A percentile compares a stretch with the other conserved stretches of the same genome.
phyloP scores from a whole-genome alignment of 2,113 vertebrate species.

The Sinosuthora webbiana region DNA sequence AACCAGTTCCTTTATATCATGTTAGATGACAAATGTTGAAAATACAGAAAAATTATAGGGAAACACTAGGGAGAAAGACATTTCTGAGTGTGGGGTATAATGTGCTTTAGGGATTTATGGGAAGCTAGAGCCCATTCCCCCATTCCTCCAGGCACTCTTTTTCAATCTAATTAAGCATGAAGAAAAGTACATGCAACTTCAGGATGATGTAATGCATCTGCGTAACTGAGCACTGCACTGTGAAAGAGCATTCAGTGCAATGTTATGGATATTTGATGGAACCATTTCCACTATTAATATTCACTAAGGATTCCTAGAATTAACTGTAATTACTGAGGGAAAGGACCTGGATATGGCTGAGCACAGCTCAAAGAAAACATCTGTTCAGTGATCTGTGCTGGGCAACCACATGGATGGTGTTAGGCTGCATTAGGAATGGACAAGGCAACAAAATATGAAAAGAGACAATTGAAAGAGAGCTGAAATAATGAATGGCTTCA shows the following conservation, averaged over 20 bases:
- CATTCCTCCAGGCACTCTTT: neutral
- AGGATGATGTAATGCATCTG: conserved; percentile 47
- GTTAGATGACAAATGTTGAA: neutral
- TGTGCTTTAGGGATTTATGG: neutral
- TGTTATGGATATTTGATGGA: conserved; percentile 29
- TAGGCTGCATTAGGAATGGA: neutral
- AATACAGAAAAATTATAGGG: neutral
- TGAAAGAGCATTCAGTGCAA: neutral
- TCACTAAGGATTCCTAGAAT: conserved; percentile 55
- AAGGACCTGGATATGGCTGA: conserved; percentile 13
- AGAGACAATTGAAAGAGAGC: neutral
- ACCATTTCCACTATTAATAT: conserved; percentile 48
- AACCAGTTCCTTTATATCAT: neutral
- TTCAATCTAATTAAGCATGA: conserved; percentile 15
- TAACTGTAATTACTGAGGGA: conserved; percentile 47
- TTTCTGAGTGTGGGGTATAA: neutral
- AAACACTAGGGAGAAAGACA: neutral
- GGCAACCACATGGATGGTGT: neutral
- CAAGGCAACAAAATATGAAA: neutral
- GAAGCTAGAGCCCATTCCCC: neutral
- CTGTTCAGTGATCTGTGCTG: conserved; percentile 5
- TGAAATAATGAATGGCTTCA: conserved; percentile 6
- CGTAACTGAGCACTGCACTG: neutral
- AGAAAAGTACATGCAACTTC: conserved; percentile 13
- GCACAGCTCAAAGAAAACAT: conserved; percentile 49